A percentile compares a stretch with the other conserved stretches of the same genome.
These are phyloP conservation scores for Uria aalge DNA, from an alignment of 2,113 vertebrate species.

Conservation along the genomic window DNA sequence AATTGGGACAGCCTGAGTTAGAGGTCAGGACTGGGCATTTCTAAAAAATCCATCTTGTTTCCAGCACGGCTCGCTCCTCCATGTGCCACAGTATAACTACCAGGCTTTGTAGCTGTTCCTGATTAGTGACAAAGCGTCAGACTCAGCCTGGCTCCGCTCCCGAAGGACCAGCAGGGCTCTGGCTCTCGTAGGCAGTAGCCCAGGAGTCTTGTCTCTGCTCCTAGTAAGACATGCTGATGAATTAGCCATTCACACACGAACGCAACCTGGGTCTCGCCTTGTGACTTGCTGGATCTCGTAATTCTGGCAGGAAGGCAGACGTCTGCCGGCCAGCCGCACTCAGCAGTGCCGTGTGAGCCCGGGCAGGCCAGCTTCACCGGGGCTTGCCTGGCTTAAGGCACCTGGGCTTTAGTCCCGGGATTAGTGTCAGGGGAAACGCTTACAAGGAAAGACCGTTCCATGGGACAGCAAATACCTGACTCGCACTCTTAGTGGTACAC, in stretches of 20 bases:
- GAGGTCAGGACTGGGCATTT: background rate
- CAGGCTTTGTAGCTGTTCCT: background rate
- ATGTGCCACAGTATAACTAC: background rate
- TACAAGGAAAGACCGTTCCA: background rate
- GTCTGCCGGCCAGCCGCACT: accelerated
- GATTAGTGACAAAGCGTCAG: background rate
- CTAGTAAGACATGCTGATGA: background rate
- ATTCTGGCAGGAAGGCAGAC: background rate
- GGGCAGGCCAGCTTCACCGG: accelerated
- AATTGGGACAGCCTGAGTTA: background rate
- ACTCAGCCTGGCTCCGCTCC: background rate
- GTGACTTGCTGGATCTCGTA: background rate
- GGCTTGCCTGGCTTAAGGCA: background rate
- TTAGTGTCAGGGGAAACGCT: background rate
- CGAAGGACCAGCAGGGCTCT: background rate
- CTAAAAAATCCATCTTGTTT: no score
- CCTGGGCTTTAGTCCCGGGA: background rate
- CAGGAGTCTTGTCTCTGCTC: background rate
- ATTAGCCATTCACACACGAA: background rate
- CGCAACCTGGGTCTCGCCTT: accelerated
- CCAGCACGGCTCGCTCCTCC: background rate
- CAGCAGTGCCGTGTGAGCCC: accelerated
- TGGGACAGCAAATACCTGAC: accelerated
- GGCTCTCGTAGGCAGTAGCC: background rate
- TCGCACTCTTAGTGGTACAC: accelerated